Conservation (phyloP, 2,888 invertebrate genomes). For the Drosophila colorata region DNA sequence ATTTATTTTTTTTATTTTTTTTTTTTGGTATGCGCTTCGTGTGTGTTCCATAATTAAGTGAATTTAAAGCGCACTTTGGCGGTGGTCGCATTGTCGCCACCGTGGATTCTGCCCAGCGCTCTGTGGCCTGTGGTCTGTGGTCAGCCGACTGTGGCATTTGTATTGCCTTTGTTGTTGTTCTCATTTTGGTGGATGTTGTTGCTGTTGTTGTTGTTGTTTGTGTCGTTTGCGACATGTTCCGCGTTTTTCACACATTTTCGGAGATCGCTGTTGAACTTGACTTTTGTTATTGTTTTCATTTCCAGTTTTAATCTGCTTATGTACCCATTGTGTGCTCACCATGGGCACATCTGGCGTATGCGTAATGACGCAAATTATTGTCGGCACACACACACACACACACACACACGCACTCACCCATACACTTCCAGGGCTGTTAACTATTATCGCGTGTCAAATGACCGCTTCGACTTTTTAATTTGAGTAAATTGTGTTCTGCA, state of each 20-base stretch:
- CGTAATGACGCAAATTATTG: slow-evolving; percentile 63
- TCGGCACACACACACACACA: slow-evolving; percentile 1
- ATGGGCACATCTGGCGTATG: slow-evolving; percentile 71
- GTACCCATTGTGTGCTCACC: slow-evolving; percentile 8
- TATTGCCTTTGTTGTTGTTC: slow-evolving; percentile 12
- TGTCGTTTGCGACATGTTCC: slow-evolving; percentile 63
- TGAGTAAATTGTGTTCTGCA: slow-evolving; percentile 66
- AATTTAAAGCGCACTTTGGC: slow-evolving; percentile 78
- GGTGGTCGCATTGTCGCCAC: slow-evolving; percentile 69
- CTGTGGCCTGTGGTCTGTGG: neutral
- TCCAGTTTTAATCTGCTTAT: slow-evolving; percentile 47
- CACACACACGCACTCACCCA: slow-evolving; percentile 15
- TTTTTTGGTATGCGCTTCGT: slow-evolving; percentile 79
- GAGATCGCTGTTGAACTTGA: slow-evolving; percentile 28
- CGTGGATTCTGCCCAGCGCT: slow-evolving; percentile 1
- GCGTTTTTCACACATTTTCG: slow-evolving; percentile 70
- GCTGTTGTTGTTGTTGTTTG: slow-evolving; percentile 36
- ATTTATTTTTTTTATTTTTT: slow-evolving; percentile 16
- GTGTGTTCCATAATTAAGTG: slow-evolving; percentile 85
- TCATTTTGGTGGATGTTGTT: too few relatives aligned
- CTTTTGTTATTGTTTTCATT: slow-evolving; percentile 23
- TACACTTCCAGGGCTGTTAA: slow-evolving; percentile 36
- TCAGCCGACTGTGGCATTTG: slow-evolving; percentile 29
- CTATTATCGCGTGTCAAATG: slow-evolving; percentile 73
- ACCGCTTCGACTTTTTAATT: slow-evolving; percentile 75